phyloP scores from a whole-genome alignment of 2,888 invertebrate species.

The Spodoptera exigua region DNA sequence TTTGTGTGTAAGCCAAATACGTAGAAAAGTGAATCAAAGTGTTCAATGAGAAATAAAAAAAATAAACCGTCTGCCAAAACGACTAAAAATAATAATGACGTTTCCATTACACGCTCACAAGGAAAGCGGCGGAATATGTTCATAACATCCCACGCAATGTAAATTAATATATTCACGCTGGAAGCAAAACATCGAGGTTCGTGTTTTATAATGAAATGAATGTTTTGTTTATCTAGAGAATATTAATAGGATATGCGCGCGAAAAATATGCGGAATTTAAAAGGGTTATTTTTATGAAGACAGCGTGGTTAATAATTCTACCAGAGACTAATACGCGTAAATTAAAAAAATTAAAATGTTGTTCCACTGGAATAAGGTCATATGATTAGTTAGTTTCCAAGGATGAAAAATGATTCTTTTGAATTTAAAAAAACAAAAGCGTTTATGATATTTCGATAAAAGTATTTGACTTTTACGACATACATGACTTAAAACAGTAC shows the following conservation, averaged over 20 bases:
- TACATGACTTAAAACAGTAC: too few relatives aligned
- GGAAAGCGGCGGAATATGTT: conserved; percentile 47
- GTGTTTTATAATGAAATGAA: conserved; percentile 27
- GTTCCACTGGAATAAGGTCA: too few relatives aligned
- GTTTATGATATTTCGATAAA: too few relatives aligned
- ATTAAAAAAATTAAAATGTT: too few relatives aligned
- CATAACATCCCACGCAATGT: conserved; percentile 48
- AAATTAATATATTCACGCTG: conserved; percentile 42
- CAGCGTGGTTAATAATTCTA: background rate
- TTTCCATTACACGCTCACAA: conserved; percentile 50
- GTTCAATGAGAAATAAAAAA: conserved; percentile 56
- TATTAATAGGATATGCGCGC: conserved; percentile 23
- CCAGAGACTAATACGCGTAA: too few relatives aligned
- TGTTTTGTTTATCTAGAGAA: conserved; percentile 39
- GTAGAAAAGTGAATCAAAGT: conserved; percentile 66
- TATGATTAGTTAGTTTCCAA: too few relatives aligned
- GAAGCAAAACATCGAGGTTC: conserved; percentile 32
- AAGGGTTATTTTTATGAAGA: conserved; percentile 12
- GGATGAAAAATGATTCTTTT: too few relatives aligned
- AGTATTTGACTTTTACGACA: too few relatives aligned
- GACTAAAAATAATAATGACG: conserved; percentile 70
- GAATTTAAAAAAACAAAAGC: too few relatives aligned
- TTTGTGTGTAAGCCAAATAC: conserved; percentile 67
- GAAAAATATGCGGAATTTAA: conserved; percentile 13
- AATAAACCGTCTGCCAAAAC: conserved; percentile 64